Evolutionary conservation across 2,113 vertebrate genomes (phyloP), one percentile per base, ranked within the genome.

Genomic region (Hippocampus comes): DNA sequence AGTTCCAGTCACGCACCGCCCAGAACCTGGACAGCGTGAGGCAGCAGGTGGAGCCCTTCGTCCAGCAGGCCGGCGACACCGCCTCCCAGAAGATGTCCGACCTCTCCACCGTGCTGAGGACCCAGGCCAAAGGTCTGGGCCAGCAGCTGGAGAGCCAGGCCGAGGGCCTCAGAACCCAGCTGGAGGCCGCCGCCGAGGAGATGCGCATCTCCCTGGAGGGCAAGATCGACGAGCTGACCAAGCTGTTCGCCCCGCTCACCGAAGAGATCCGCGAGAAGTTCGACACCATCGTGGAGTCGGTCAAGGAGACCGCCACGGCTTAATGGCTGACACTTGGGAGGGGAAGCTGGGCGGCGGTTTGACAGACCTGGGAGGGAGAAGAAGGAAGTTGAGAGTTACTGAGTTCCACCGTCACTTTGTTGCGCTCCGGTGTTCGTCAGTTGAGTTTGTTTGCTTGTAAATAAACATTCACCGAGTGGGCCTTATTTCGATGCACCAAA

Each of bases 231-330:
- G 87, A 90, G 79, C 76, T 94, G 30, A 87, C 82, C 27, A 74
- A 86, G 17, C 42, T 92, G 77, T 17, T 94, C 43, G 34, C 86
- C 15, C 92, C 93, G 11, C 83, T 84, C 0, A 80, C 90, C 51
- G 42, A 85, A 56, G 82, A 92, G 60, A 51, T 95, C 83, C 86
- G 90, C 2, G 84, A 91, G 51, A 89, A 94, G 73, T 4, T 94
- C 10, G 87, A 93, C 63, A 42, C 9, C 34, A 60, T 92, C 20
- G 63, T 87, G 25, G 91, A 93, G 1, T 92, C 90, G 75, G 76
- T 93, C 82, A 90, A 92, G 82, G 86, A 86, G 49, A 79, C 79
- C 1, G 0, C 63, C 48, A 0, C 42, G 9, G 51, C 60, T n/a
- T 91, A 89, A 83, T 8, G 59, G 78, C 68, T 79, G 61, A 82